Evolutionary conservation across 2,113 vertebrate species (phyloP), one percentile per base, ranked within the genome.

Genomic region (Dissostichus mawsoni): DNA sequence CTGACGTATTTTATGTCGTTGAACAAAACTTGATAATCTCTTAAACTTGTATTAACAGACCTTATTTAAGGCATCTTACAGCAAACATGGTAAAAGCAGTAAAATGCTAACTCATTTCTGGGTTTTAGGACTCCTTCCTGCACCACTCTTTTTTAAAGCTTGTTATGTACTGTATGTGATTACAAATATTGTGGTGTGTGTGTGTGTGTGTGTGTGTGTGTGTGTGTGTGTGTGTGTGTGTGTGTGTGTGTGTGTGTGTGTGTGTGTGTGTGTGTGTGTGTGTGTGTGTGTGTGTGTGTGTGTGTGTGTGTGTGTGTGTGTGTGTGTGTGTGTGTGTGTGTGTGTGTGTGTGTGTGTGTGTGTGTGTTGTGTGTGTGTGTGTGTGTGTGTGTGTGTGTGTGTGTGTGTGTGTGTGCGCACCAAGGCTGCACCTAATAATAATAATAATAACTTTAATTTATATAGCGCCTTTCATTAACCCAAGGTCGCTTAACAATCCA

Each of bases 311-410:
- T 48, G 33, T 53, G 47, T 67, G n/a, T 53, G 56, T 62, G 69
- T 66, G 48, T 78, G 51, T 48, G 33, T 53, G 47, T 67, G n/a
- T 53, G 56, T 62, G 69, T 66, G 48, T 78, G 51, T 48, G 33
- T 53, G 47, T 67, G n/a, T 53, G 56, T 62, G 69, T 66, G 48
- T 78, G n/a, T 53, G 56, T 62, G 69, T 66, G 48, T 78, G 51
- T 48, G 48, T 78, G 51, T 48, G 33, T n/a, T 53, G 45, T 67
- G n/a, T 53, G 56, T 62, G 69, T 66, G 48, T 78, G 51, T 48
- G 33, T 53, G 45, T 67, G n/a, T 53, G 56, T 62, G 69, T 66
- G 48, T 78, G 51, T 48, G 33, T 53, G 47, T 67, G n/a, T 53
- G 56, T 62, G 69, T 66, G 48, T 78, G n/a, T 53, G 57, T 62